Evolutionary conservation across 1,140 invertebrate genomes (phyloP).

Genomic region (Platyscapa corneri): DNA sequence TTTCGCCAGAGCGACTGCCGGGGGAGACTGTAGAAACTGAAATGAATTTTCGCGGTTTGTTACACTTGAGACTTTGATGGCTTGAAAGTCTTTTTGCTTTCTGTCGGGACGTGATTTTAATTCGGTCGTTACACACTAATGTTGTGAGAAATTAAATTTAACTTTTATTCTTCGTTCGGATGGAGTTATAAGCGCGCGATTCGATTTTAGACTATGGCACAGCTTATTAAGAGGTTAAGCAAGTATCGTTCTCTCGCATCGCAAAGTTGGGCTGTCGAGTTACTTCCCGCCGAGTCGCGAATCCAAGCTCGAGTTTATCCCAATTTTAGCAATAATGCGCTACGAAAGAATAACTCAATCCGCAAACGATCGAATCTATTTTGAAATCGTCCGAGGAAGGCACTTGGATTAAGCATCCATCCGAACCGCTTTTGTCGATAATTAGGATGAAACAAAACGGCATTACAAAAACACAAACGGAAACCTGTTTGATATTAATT

Average conservation of each 20-base stretch:
- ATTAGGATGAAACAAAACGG: not conserved
- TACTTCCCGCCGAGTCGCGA: not conserved
- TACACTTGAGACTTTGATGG: constrained; percentile 21
- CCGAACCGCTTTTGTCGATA: not conserved
- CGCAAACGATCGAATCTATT: not conserved
- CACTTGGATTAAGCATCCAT: not conserved
- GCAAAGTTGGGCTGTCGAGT: no score
- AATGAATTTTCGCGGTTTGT: constrained; percentile 20
- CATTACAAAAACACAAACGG: not conserved
- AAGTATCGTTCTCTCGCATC: not conserved
- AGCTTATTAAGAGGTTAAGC: not conserved
- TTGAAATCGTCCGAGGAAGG: not conserved
- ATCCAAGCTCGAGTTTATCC: not conserved
- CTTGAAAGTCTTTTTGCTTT: not conserved
- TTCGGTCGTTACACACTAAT: not conserved
- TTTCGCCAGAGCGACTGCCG: not conserved
- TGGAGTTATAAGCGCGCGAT: not conserved
- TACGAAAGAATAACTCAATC: not conserved
- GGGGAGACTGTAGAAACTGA: not conserved
- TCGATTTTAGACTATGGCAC: not conserved
- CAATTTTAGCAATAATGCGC: no score
- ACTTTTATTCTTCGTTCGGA: not conserved
- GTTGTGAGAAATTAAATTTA: constrained; percentile 12
- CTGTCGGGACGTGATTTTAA: not conserved
- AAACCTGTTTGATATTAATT: no score